Percentiles rank a stretch among this genome's conserved stretches.
These are phyloP conservation scores for Leguminivora glycinivorella DNA, from an alignment of 1,140 invertebrate genomes.

Conservation along the genomic window DNA sequence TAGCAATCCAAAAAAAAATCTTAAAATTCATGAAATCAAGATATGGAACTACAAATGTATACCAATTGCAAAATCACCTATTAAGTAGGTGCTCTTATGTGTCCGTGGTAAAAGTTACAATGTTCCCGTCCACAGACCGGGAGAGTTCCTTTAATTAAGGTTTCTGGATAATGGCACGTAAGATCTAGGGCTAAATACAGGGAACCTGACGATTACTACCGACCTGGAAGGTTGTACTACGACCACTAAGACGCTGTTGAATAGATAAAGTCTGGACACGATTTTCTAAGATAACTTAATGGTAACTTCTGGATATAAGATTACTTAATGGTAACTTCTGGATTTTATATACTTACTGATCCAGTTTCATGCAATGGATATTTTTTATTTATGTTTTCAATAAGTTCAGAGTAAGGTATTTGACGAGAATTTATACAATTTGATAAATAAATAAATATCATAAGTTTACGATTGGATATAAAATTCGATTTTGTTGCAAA, in stretches of 20 bases:
- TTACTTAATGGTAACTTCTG: not conserved
- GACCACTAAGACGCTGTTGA: not conserved
- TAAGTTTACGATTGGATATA: too few species aligned
- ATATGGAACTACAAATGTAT: too few species aligned
- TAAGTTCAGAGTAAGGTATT: too few species aligned
- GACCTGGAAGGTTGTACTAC: not conserved
- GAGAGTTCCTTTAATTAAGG: slow-evolving; percentile 40
- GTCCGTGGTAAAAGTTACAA: not conserved
- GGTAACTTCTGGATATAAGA: not conserved
- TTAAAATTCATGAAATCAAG: too few species aligned
- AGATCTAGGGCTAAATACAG: slow-evolving; percentile 31
- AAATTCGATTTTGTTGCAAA: too few species aligned
- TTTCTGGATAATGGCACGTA: slow-evolving; percentile 41
- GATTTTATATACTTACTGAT: not conserved
- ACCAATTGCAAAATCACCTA: too few species aligned
- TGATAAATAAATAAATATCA: too few species aligned
- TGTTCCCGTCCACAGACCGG: not conserved
- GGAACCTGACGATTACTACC: slow-evolving; percentile 2
- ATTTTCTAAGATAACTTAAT: not conserved
- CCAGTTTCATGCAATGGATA: too few species aligned
- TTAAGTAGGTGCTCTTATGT: not conserved
- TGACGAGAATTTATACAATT: too few species aligned
- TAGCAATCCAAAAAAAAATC: too few species aligned
- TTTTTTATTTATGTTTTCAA: too few species aligned
- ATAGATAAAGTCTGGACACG: not conserved